Evolutionary conservation across 53 echinoderm and acorn worm genomes (phyloP).

Genomic region (Echinometra lucunter): DNA sequence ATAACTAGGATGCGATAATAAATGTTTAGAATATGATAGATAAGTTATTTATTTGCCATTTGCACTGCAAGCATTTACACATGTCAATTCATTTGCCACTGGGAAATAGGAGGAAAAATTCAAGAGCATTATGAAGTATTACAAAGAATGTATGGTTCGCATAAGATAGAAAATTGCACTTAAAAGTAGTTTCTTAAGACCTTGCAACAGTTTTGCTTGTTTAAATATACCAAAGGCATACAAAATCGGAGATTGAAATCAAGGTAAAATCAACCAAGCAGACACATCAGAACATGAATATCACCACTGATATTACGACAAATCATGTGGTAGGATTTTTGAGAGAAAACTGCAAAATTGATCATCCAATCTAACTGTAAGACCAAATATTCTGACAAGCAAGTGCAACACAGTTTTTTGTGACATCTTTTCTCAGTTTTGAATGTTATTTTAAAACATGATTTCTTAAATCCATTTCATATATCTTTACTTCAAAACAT

Average conservation of each 20-base stretch:
- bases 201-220: slow-evolving; percentile 25
- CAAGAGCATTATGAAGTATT: slow-evolving; percentile 17
- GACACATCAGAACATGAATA: slow-evolving; percentile 22
- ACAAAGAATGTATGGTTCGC: slow-evolving; percentile 4
- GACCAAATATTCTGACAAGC: neutral
- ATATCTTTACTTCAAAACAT: neutral
- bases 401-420: neutral
- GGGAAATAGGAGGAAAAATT: neutral
- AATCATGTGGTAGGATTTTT: neutral
- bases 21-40: neutral
- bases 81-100: slow-evolving; percentile 40
- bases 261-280: neutral
- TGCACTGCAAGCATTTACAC: slow-evolving; percentile 61
- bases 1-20: neutral
- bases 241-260: neutral
- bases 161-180: slow-evolving; percentile 36
- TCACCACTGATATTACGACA: neutral
- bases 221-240: neutral
- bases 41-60: slow-evolving; percentile 56
- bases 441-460: neutral
- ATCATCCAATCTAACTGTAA: neutral
- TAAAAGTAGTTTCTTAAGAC: slow-evolving; percentile 9
- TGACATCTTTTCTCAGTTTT: neutral
- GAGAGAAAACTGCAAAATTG: neutral
- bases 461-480: neutral